phyloP scores from a whole-genome alignment of 2,113 vertebrate genomes.

The Xenus cinereus region DNA sequence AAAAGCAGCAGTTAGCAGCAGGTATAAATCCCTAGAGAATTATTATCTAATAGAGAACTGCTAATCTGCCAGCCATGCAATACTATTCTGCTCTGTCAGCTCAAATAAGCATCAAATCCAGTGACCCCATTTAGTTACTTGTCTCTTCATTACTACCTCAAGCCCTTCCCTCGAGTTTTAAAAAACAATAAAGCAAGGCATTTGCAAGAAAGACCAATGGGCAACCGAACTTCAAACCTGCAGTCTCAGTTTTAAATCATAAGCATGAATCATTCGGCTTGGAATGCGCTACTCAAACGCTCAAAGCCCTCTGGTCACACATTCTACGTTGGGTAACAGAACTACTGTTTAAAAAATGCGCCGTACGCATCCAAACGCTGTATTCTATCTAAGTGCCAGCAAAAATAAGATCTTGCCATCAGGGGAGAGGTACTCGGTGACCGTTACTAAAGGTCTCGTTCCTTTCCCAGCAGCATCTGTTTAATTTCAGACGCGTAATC shows the following conservation, averaged over 20 bases:
- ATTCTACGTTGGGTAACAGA: neutral
- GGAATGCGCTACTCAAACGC: neutral
- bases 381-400: neutral
- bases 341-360: neutral
- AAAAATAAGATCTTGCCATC: neutral
- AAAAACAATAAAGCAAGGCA: neutral
- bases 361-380: rapidly evolving
- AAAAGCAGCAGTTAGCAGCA: neutral
- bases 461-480: neutral
- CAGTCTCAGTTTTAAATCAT: neutral
- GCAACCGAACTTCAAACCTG: neutral
- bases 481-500: neutral
- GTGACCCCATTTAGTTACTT: neutral
- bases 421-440: neutral
- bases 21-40: neutral
- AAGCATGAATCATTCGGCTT: neutral
- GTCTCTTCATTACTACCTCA: neutral
- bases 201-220: neutral
- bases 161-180: neutral
- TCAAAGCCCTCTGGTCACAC: neutral
- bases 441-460: neutral
- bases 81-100: neutral
- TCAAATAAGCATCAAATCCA: neutral
- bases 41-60: neutral
- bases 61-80: neutral